Evolutionary conservation across 2,113 vertebrate species (phyloP), one percentile per base, ranked within the genome.

Genomic region (Saguinus midas): DNA sequence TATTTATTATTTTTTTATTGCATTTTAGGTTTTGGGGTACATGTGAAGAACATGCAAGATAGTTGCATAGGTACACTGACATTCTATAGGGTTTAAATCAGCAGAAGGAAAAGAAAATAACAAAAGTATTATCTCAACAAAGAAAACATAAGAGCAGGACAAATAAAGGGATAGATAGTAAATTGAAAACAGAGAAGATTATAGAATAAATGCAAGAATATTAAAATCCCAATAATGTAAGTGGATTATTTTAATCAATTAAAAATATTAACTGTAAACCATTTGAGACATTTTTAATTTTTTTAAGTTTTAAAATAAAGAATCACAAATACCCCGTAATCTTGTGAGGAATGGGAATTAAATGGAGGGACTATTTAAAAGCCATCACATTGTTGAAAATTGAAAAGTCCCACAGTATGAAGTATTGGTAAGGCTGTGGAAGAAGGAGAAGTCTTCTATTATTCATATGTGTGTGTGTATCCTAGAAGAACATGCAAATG

Each of bases 151-250:
- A 89, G 89, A 75, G 37, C 37, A 40, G 1, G 6, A 45, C 29
- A 43, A 78, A 95, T 18, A 52, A 88, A 88, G 48, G 6, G 37
- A 79, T 82, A 17, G 27, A 79, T 82, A 17, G 27, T 45, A 75
- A 94, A 27, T 85, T 29, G 52, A 89, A 96, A 92, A 48, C 8
- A 82, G 20, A 92, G 92, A 82, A 91, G 43, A 90, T 52, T 64
- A 13, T 73, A 83, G 13, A 89, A 90, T 82, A 94, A 81, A 68
- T 87, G 21, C 85, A 78, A 87, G 55, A 43, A 82, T 57, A 58
- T 78, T 82, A 86, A 93, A 82, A 89, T 94, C 21, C 64, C 45
- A 96, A 43, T 66, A 82, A 72, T 87, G 0, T 61, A 88, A 94
- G 50, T 27, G 43, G 43, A 83, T 90, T 91, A 89, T 83, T 94